phyloP scores from a whole-genome alignment of 2,113 vertebrate genomes.

The Climacteris rufus region DNA sequence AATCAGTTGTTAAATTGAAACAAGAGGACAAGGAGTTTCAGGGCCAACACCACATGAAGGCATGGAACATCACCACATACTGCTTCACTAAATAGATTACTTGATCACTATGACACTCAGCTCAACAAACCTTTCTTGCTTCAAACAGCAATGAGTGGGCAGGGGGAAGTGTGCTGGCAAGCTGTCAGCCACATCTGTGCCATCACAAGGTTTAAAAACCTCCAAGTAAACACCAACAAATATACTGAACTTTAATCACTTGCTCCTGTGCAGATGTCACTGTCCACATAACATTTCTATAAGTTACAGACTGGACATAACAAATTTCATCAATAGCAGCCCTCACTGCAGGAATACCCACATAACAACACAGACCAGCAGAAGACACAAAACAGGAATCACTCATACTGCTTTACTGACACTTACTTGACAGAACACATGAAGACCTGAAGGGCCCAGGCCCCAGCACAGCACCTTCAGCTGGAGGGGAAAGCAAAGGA shows the following conservation, averaged over 20 bases:
- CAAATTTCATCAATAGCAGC: neutral
- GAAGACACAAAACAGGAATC: neutral
- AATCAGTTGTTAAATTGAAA: neutral
- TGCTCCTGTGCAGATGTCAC: neutral
- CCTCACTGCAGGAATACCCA: neutral
- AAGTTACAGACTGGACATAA: neutral
- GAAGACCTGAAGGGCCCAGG: neutral
- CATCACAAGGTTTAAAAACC: neutral
- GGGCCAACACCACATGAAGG: neutral
- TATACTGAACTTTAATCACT: neutral
- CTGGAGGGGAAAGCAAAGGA: neutral
- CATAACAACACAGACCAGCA: neutral
- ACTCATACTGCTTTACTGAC: neutral
- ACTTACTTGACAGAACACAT: neutral
- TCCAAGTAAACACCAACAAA: neutral
- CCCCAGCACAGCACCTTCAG: neutral
- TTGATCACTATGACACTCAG: neutral
- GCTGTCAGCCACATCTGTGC: neutral
- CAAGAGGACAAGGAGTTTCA: neutral
- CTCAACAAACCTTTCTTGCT: neutral
- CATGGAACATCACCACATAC: neutral
- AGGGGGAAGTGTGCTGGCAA: rapidly evolving
- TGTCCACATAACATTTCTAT: neutral
- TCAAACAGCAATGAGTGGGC: neutral
- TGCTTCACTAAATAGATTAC: neutral